Percentiles rank a stretch among this genome's conserved stretches.
These are phyloP conservation scores for Shargacucullia verbasci DNA, from an alignment of 2,888 invertebrate species.

Conservation along the genomic window DNA sequence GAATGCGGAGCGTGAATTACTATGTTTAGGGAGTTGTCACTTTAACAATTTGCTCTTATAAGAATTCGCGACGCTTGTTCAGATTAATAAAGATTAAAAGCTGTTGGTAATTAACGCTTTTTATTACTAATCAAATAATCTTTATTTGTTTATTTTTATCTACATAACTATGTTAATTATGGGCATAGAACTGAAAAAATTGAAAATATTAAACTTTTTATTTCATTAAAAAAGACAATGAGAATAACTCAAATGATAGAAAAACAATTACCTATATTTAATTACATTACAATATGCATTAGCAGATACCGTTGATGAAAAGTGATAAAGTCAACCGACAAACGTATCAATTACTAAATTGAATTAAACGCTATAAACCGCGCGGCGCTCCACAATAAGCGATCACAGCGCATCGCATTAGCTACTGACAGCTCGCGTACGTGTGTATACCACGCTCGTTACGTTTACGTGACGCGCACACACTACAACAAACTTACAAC, in stretches of 20 bases:
- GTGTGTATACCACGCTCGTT: conserved; percentile 86
- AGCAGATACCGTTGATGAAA: conserved; percentile 51
- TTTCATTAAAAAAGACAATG: too few relatives aligned
- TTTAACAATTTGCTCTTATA: conserved; percentile 84
- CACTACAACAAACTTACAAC: conserved; percentile 73
- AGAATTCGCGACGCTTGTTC: conserved; percentile 66
- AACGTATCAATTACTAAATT: conserved; percentile 89
- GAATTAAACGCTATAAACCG: conserved; percentile 87
- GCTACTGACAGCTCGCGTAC: conserved; percentile 86
- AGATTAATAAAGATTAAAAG: conserved; percentile 62
- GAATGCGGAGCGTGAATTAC: conserved; percentile 88
- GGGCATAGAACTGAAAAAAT: background rate
- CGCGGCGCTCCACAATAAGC: conserved; percentile 84
- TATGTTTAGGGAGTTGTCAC: conserved; percentile 86
- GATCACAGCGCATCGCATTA: conserved; percentile 87
- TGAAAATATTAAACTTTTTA: background rate
- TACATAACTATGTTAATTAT: conserved; percentile 11
- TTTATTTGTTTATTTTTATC: conserved; percentile 11
- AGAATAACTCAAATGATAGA: too few relatives aligned
- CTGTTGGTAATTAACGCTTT: conserved; percentile 28
- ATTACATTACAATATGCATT: conserved; percentile 33
- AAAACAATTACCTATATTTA: conserved; percentile 21
- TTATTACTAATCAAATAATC: conserved; percentile 21
- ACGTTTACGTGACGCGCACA: conserved; percentile 87
- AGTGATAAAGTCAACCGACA: conserved; percentile 77